phyloP scores from a whole-genome alignment of 2,113 vertebrate genomes.

The Leiothrix lutea region DNA sequence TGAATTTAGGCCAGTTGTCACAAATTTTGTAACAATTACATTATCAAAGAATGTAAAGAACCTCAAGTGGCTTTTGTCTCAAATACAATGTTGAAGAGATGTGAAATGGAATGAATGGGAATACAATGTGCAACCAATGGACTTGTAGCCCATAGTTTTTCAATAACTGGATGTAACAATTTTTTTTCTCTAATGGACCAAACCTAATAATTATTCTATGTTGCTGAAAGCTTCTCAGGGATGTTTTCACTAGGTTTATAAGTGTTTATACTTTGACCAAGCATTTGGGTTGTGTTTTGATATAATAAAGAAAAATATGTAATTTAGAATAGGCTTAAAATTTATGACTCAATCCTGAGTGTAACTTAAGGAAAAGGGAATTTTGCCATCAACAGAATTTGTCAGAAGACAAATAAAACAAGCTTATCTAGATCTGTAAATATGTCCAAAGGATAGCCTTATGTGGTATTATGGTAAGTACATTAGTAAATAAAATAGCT shows the following conservation, averaged over 20 bases:
- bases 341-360: not conserved
- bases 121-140: not conserved
- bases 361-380: constrained; percentile 37
- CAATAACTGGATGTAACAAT: not conserved
- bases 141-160: not conserved
- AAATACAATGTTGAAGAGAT: not conserved
- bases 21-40: not conserved
- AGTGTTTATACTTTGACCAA: constrained; percentile 26
- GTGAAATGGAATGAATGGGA: not conserved
- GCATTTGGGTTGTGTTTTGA: not conserved
- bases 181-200: constrained; percentile 1
- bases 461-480: not conserved
- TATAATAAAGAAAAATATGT: not conserved
- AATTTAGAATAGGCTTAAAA: constrained; percentile 1
- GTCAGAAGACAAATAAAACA: not conserved
- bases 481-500: not conserved
- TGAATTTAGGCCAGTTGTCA: not conserved
- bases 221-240: constrained; percentile 46
- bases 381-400: not conserved
- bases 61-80: not conserved
- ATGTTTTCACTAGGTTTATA: constrained; percentile 17
- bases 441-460: not conserved
- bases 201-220: not conserved
- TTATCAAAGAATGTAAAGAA: not conserved
- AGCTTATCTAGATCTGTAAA: not conserved